Evolutionary conservation across 2,797 vertebrate species (phyloP), one percentile per base, ranked within the genome.

Genomic region (Helarctos malayanus): DNA sequence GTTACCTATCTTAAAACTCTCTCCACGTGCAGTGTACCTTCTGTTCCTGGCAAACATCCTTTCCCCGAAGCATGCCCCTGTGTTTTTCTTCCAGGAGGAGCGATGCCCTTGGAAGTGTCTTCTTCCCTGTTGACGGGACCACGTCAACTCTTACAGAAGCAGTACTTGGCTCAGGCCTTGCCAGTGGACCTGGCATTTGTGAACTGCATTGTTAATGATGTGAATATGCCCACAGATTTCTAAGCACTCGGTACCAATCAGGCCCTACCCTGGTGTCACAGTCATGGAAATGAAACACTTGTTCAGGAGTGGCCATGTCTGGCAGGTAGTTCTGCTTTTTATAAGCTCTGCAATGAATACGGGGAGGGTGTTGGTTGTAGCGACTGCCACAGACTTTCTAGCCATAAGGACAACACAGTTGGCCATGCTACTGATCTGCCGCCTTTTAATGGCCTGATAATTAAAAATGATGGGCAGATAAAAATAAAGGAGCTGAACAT

Each of bases 371-470:
- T 49, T 71, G 59, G 14, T 92, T 21, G 71, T 35, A 78, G 90
- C 88, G 32, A 61, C 91, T 95, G 76, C 92, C 97, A 2, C 87
- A 97, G 97, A 96, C 97, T 96, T 97, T 95, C 95, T 91, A 78
- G 89, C 96, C 81, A 88, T 96, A 98, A 97, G 97, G 98, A 85
- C 0, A 0, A 83, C 81, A 29, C 78, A 96, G 92, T 98, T 98
- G 98, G 95, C 97, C 96, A 35, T 90, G 96, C 90, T 97, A 95
- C 97, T 96, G 96, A 97, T 96, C 96, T 96, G 97, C 98, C 97
- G 97, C 97, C 97, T 98, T 97, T 97, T 98, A 97, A 98, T 98
- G 98, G 97, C 95, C 97, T 93, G 96, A 95, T 98, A 98, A 98
- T 98, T 98, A 96, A 97, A 98, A 98, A 96, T 96, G 97, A 98